These are phyloP conservation scores for Harpagifer antarcticus DNA, from an alignment of 2,797 vertebrate species.

Conservation along the genomic window DNA sequence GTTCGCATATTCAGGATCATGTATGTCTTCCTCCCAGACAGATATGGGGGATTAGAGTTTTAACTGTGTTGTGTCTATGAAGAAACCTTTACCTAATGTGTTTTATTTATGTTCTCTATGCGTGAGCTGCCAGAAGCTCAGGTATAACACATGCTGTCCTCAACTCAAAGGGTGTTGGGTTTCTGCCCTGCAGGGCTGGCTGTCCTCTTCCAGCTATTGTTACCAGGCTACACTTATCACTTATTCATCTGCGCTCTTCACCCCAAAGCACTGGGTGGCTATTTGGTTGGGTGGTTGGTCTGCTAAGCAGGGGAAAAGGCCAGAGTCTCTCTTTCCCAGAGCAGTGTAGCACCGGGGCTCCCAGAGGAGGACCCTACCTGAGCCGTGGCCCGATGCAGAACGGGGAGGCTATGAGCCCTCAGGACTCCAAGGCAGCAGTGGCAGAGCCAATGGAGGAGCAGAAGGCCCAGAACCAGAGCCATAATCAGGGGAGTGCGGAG, in stretches of 20 bases:
- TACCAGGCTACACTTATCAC: conserved; percentile 83
- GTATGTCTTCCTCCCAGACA: conserved; percentile 27
- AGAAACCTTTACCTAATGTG: conserved; percentile 47
- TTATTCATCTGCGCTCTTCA: conserved; percentile 80
- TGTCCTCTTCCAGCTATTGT: conserved; percentile 77
- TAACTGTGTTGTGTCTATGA: conserved; percentile 35
- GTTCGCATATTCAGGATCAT: conserved; percentile 24
- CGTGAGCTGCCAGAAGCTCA: conserved; percentile 65
- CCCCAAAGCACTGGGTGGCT: conserved; percentile 54
- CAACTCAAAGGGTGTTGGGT: conserved; percentile 73
- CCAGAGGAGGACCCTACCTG: conserved; percentile 65
- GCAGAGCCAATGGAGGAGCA: conserved; percentile 64
- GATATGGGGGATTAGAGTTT: conserved; percentile 36
- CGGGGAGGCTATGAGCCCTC: conserved; percentile 83
- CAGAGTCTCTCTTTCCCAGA: conserved; percentile 52
- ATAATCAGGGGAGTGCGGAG: conserved; percentile 40
- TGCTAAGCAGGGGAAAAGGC: conserved; percentile 40
- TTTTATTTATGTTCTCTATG: conserved; percentile 64
- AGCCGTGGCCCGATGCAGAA: conserved; percentile 89
- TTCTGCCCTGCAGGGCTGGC: conserved; percentile 74
- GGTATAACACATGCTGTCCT: conserved; percentile 79
- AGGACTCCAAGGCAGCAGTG: conserved; percentile 66
- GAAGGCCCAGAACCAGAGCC: conserved; percentile 59
- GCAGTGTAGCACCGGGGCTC: conserved; percentile 76
- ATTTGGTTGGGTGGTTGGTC: conserved; percentile 42